Evolutionary conservation across 2,113 vertebrate genomes (phyloP), one percentile per base, ranked within the genome.

Genomic region (Cyphomyrus plagiostoma): DNA sequence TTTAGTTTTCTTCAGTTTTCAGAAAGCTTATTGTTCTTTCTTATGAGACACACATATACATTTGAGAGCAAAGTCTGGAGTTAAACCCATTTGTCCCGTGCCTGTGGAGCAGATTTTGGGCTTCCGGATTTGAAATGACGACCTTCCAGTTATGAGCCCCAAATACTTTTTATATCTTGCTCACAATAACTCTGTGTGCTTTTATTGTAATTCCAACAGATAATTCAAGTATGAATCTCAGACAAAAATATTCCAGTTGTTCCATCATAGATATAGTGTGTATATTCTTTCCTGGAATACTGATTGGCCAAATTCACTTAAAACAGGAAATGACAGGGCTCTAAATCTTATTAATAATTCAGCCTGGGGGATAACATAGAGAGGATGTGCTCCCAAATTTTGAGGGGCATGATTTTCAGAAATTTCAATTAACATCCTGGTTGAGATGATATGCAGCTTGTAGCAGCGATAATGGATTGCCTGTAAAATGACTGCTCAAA

Each of bases 291-390:
- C 46, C 70, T 23, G 13, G 11, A 48, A 89, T 80, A 39, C 66
- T 80, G 19, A 17, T 93, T 91, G 91, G 42, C 92, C 90, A 89
- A 90, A 91, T 89, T 89, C 86, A 88, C 89, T 90, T 92, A 42
- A 89, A 92, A 89, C 86, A 89, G 53, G 87, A 87, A 91, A 92
- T 74, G 90, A 87, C 83, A 58, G 48, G 87, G 58, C 90, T 88
- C 90, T 92, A 92, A 92, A 92, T 92, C 92, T 92, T 91, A 89
- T 93, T 93, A 93, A 94, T 93, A 92, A 91, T 91, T 94, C 89
- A 89, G 87, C 92, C 93, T 87, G 52, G 83, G 92, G 89, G 89
- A 53, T 83, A 89, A 87, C 56, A 2, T 49, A 87, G 49, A 82
- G 58, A 84, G 74, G 89, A 89, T 80, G 49, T 90, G 77, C 80